Percentiles rank a stretch among this genome's conserved stretches.
Evolutionary conservation across 2,888 invertebrate species (phyloP).

Genomic region (Chalcis sispes): DNA sequence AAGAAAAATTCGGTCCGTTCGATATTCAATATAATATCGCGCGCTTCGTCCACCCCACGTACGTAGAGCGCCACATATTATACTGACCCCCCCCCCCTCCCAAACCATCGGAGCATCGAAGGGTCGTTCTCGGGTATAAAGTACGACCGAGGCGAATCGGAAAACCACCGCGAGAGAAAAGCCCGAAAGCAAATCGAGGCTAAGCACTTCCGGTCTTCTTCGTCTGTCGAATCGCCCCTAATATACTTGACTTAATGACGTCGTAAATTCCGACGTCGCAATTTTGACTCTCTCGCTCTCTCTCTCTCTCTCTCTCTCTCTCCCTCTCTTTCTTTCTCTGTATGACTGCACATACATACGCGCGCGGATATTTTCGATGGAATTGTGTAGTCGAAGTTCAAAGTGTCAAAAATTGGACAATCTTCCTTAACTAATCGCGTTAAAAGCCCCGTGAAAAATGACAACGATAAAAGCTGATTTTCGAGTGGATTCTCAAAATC

Average conservation of each 20-base stretch:
- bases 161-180: constrained; percentile 49
- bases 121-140: constrained; percentile 39
- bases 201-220: constrained; percentile 72
- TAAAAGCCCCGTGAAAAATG: constrained; percentile 51
- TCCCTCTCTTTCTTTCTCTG: not conserved
- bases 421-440: constrained; percentile 46
- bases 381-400: not conserved
- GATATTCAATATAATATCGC: constrained; percentile 61
- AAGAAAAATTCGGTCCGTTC: constrained; percentile 58
- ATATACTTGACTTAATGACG: constrained; percentile 59
- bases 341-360: not conserved
- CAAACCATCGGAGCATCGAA: not conserved
- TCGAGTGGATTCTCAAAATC: constrained; percentile 6
- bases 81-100: constrained; percentile 43
- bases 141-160: constrained; percentile 47
- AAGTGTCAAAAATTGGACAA: constrained; percentile 46
- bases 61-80: constrained; percentile 48
- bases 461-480: constrained; percentile 8
- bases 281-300: no score
- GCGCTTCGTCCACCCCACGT: constrained; percentile 56
- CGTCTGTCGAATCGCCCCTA: constrained; percentile 49
- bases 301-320: not conserved
- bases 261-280: constrained; percentile 55
- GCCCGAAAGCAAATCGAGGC: constrained; percentile 70
- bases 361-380: not conserved